Base-by-base conservation (phyloP, 2,797 vertebrate species). In the Arvicola amphibius region DNA sequence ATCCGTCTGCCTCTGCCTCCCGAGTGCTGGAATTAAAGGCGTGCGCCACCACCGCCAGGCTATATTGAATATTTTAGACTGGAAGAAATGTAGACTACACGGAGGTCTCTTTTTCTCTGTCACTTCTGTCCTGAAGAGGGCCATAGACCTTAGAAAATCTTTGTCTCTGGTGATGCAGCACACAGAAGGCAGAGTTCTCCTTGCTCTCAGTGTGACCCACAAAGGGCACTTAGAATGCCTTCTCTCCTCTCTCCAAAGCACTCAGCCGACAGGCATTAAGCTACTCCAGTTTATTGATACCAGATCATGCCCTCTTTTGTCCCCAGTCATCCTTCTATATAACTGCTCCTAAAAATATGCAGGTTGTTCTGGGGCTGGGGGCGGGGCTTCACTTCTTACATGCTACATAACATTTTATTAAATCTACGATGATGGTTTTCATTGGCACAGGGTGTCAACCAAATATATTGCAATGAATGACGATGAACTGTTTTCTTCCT, bases 401-500 rank as follows among this genome's bases (percentile, higher is more conserved):
- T 84, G 29, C 23, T 65, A 46, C 2, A 23, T 63, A 73, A 32
- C 11, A 16, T 83, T 61, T 88, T 77, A 83, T 61, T 91, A 92
- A 96, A n/a, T 21, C 19, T 21, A 25, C n/a, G 61, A 23, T 13
- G 61, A 17, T 48, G 37, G 1, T 83, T 91, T 79, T 84, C 53
- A 53, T 88, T 71, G 32, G 53, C 37, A 61, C 14, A 84, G 29
- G 27, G 14, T 83, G 17, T 25, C 77, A 91, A 37, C 14, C 43
- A 53, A 53, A 27, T 71, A 48, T 10, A 16, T 92, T 73, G 1
- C 8, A 63, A 61, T 43, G 67, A 23, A 16, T 53, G 32, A 88
- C 40, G 81, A 93, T 40, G 6, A 59, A 76, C 34, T 69, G 21
- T 88, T 94, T 78, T n/a, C 34, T 71, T 81, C 8, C 65, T 59